phyloP scores from a whole-genome alignment of 64 coral and sea anemone genomes.

The Montipora foliosa region DNA sequence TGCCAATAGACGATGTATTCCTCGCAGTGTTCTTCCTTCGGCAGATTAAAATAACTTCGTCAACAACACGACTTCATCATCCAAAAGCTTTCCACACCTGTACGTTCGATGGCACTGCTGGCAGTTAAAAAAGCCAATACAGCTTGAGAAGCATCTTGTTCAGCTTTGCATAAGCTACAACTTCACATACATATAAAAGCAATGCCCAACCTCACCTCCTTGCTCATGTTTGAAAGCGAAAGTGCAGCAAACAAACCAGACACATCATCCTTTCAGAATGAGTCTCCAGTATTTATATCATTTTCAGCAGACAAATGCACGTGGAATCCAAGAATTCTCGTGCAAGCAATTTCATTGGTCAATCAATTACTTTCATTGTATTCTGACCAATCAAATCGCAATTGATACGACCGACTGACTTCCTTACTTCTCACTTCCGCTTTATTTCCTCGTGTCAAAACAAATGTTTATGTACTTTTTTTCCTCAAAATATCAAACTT shows the following conservation, averaged over 20 bases:
- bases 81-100: constrained; percentile 16
- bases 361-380: neutral
- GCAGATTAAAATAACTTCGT: neutral
- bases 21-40: neutral
- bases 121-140: neutral
- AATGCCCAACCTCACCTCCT: constrained; percentile 33
- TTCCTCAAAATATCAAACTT: neutral
- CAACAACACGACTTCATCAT: neutral
- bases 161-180: neutral
- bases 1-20: neutral
- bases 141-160: neutral
- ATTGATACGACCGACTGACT: neutral
- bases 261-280: neutral
- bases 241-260: neutral
- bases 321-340: constrained; percentile 51
- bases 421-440: constrained; percentile 9
- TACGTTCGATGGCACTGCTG: neutral
- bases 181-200: neutral
- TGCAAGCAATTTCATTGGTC: constrained; percentile 38
- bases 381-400: constrained; percentile 18
- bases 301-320: constrained; percentile 1
- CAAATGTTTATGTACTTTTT: neutral
- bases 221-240: constrained; percentile 43
- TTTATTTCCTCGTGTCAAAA: constrained; percentile 9
- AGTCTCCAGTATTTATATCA: neutral